A percentile compares a stretch with the other conserved stretches of the same genome.
phyloP scores from a whole-genome alignment of 2,113 vertebrate genomes.

The Takifugu flavidus region DNA sequence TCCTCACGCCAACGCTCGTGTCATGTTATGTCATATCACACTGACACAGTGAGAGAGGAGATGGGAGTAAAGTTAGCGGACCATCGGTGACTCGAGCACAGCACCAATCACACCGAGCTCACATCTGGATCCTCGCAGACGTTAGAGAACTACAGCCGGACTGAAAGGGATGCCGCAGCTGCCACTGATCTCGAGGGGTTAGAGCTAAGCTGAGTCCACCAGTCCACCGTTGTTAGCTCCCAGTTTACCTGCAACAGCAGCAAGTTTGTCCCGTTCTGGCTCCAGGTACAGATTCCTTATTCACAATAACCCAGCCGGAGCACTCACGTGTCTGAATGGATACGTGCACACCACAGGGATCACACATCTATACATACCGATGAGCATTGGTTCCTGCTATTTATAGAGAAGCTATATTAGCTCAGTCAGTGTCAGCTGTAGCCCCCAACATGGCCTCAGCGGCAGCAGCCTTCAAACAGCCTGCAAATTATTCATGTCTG shows the following conservation, averaged over 20 bases:
- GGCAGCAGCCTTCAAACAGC: constrained; percentile 34
- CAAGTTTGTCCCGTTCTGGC: too few relatives aligned
- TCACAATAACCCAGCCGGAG: neutral
- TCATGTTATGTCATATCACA: too few relatives aligned
- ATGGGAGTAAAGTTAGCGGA: too few relatives aligned
- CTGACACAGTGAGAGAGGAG: too few relatives aligned
- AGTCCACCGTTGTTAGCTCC: neutral
- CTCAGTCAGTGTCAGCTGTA: constrained; percentile 59
- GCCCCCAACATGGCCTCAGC: constrained; percentile 54
- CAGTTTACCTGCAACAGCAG: too few relatives aligned
- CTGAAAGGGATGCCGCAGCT: too few relatives aligned
- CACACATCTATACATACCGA: constrained; percentile 33
- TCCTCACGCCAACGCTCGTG: too few relatives aligned
- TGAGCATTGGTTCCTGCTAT: constrained; percentile 52
- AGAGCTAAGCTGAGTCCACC: neutral
- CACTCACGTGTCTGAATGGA: neutral
- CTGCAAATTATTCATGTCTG: constrained; percentile 15
- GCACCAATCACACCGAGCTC: too few relatives aligned
- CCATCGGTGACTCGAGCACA: too few relatives aligned
- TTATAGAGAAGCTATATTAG: constrained; percentile 59
- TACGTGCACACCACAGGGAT: neutral
- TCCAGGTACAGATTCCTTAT: neutral
- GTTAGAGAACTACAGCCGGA: too few relatives aligned
- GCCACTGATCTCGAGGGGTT: too few relatives aligned
- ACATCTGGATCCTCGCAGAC: too few relatives aligned